Percentiles rank a stretch among this genome's conserved stretches.
These are phyloP conservation scores for Lycocerus yunnanus DNA, from an alignment of 2,888 invertebrate genomes.

Conservation along the genomic window DNA sequence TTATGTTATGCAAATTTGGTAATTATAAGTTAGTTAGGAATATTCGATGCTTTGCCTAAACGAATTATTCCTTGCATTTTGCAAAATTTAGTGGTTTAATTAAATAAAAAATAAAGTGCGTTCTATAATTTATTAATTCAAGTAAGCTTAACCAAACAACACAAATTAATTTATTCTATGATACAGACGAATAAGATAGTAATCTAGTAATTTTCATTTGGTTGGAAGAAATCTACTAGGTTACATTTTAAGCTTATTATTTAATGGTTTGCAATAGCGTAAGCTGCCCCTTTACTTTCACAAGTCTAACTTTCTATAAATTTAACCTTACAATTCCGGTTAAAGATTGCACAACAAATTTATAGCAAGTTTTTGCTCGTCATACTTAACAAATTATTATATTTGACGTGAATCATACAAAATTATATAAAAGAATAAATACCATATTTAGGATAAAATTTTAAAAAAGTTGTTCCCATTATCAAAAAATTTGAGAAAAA, in stretches of 20 bases:
- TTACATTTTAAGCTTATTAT: slow-evolving; percentile 22
- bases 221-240: slow-evolving; percentile 34
- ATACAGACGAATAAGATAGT: slow-evolving; percentile 20
- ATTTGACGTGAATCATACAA: slow-evolving; percentile 10
- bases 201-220: slow-evolving; percentile 26
- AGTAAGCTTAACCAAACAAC: slow-evolving; percentile 26
- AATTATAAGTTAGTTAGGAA: no score
- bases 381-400: not conserved
- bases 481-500: slow-evolving; percentile 10
- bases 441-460: not conserved
- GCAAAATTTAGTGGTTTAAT: not conserved
- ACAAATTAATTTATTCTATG: slow-evolving; percentile 15
- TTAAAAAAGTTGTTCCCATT: slow-evolving; percentile 4
- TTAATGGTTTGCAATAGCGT: slow-evolving; percentile 44
- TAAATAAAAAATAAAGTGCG: not conserved
- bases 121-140: slow-evolving; percentile 22
- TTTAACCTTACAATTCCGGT: slow-evolving; percentile 5
- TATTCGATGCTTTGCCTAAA: no score
- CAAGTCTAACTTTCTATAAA: slow-evolving; percentile 30
- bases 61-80: no score
- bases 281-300: slow-evolving; percentile 56
- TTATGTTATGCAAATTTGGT: no score
- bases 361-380: not conserved
- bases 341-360: not conserved
- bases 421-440: slow-evolving; percentile 4